Conservation (phyloP, 1,140 invertebrate genomes). For the Harlomillsia oculata region DNA sequence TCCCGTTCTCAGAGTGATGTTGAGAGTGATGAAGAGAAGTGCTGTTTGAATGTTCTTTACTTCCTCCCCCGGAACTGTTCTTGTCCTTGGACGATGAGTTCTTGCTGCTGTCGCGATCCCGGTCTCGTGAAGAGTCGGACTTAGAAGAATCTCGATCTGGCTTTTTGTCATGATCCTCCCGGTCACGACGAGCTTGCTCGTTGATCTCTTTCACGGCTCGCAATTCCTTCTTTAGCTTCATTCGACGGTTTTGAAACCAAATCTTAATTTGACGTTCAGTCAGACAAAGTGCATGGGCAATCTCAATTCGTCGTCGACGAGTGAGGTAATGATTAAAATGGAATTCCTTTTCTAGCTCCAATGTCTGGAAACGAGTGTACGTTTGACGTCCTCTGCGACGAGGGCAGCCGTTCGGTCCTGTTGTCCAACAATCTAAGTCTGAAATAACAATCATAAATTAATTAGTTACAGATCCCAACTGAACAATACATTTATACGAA, state of each 20-base stretch:
- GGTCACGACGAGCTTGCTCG: slow-evolving; percentile 78
- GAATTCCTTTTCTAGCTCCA: slow-evolving; percentile 95
- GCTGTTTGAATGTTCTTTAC: slow-evolving; percentile 26
- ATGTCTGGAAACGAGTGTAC: slow-evolving; percentile 88
- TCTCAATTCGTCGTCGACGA: slow-evolving; percentile 87
- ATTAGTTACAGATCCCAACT: not conserved
- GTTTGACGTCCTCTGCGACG: slow-evolving; percentile 86
- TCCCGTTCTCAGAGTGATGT: slow-evolving; percentile 34
- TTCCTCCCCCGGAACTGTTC: slow-evolving; percentile 34
- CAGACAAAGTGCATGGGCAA: slow-evolving; percentile 88
- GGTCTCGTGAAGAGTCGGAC: slow-evolving; percentile 33
- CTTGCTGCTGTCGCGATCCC: slow-evolving; percentile 18
- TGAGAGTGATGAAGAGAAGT: slow-evolving; percentile 34
- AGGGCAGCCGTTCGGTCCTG: slow-evolving; percentile 93
- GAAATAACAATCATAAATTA: slow-evolving; percentile 18
- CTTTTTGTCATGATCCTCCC: slow-evolving; percentile 83
- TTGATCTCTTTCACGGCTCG: slow-evolving; percentile 89
- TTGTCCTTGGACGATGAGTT: slow-evolving; percentile 23
- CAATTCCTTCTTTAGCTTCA: slow-evolving; percentile 95
- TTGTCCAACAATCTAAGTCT: slow-evolving; percentile 42
- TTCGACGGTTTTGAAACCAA: slow-evolving; percentile 90
- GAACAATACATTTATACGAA: not conserved
- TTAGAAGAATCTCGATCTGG: slow-evolving; percentile 65
- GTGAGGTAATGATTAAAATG: slow-evolving; percentile 97
- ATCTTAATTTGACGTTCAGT: slow-evolving; percentile 96